Evolutionary conservation across 2,113 vertebrate genomes (phyloP).

Genomic region (Barbus barbus): DNA sequence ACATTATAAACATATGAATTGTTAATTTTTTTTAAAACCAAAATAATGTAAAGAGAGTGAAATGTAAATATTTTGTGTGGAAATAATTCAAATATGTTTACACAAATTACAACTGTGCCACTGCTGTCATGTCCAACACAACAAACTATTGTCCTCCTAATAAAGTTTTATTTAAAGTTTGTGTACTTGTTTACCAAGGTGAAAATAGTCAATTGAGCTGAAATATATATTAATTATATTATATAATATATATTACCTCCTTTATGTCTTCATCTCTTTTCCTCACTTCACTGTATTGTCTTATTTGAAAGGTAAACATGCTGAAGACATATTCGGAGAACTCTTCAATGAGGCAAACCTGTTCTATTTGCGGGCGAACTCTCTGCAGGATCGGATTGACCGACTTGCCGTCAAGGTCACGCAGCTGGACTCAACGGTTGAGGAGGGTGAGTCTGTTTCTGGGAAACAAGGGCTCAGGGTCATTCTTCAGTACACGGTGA

Average conservation of each 20-base stretch:
- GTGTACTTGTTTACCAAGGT: not conserved
- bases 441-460: constrained; percentile 88
- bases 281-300: no score
- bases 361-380: constrained; percentile 96
- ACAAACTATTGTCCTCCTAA: not conserved
- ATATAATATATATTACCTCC: no score
- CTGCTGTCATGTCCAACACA: not conserved
- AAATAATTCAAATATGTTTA: not conserved
- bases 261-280: no score
- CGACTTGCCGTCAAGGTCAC: constrained; percentile 98
- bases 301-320: constrained; percentile 87
- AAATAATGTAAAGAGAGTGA: no score
- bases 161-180: not conserved
- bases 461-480: constrained; percentile 28
- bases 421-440: constrained; percentile 97
- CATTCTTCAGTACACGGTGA: not conserved
- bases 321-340: constrained; percentile 98
- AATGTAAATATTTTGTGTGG: not conserved
- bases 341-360: constrained; percentile 95
- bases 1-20: no score
- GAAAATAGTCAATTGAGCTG: not conserved
- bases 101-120: not conserved
- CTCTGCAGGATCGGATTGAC: constrained; percentile 97
- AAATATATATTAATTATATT: no score
- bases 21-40: no score